A percentile compares a stretch with the other conserved stretches of the same genome.
Conservation (phyloP, 2,888 invertebrate species). For the Thumatha senex region DNA sequence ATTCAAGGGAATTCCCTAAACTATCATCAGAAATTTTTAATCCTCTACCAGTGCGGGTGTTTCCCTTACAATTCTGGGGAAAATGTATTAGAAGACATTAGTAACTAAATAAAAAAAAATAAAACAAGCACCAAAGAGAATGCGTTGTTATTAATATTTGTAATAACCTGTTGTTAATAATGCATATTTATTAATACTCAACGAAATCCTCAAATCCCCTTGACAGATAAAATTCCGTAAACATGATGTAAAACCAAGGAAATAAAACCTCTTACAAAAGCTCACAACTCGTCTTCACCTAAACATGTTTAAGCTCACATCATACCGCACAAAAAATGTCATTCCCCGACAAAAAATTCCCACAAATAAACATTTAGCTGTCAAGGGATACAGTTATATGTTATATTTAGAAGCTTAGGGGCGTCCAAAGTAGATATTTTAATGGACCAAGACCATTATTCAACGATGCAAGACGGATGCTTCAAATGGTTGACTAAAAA, state of each 20-base stretch:
- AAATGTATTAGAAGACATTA: too few species aligned
- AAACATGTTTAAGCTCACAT: conserved; percentile 37
- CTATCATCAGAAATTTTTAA: too few species aligned
- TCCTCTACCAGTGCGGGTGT: too few species aligned
- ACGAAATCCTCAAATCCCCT: conserved; percentile 26
- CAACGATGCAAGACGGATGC: conserved; percentile 67
- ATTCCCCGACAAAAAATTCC: conserved; percentile 52
- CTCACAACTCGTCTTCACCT: conserved; percentile 21
- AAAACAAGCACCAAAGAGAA: too few species aligned
- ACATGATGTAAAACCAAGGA: conserved; percentile 24
- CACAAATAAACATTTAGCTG: conserved; percentile 71
- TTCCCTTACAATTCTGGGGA: too few species aligned
- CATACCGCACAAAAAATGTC: conserved; percentile 38
- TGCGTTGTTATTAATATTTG: too few species aligned
- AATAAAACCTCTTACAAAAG: conserved; percentile 27
- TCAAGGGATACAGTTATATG: conserved; percentile 49
- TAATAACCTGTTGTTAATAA: too few species aligned
- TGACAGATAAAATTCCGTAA: conserved; percentile 24
- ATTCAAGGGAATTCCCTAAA: too few species aligned
- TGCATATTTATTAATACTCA: not conserved
- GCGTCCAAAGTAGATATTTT: conserved; percentile 61
- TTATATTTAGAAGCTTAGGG: conserved; percentile 69
- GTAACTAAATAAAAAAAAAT: too few species aligned
- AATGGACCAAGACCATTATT: conserved; percentile 70
- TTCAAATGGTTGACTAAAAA: conserved; percentile 52